These are phyloP conservation scores for Leuciscus idus DNA, from an alignment of 2,113 vertebrate genomes.

Conservation along the genomic window DNA sequence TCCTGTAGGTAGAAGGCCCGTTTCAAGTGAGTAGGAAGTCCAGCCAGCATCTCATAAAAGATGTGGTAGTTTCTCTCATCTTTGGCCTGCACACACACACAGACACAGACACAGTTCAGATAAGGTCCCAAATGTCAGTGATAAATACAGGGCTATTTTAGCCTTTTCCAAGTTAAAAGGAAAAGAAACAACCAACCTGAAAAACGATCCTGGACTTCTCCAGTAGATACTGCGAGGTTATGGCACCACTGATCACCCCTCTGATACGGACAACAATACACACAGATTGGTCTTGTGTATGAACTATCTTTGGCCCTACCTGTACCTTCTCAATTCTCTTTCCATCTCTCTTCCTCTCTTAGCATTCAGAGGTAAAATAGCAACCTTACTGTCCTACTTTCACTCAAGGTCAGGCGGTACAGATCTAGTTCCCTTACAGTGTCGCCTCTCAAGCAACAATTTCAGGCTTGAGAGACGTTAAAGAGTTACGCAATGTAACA, in stretches of 20 bases:
- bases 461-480: neutral
- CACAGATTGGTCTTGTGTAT: conserved; percentile 11
- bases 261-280: conserved; percentile 66
- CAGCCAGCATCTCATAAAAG: conserved; percentile 96
- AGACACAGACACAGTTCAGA: conserved; percentile 2
- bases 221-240: conserved; percentile 98
- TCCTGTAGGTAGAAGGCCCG: conserved; percentile 88
- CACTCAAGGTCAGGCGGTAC: conserved; percentile 32
- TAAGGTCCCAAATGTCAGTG: neutral
- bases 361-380: conserved; percentile 65
- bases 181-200: conserved; percentile 79
- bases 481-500: neutral
- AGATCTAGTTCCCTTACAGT: conserved; percentile 16
- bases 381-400: conserved; percentile 46
- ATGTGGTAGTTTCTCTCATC: conserved; percentile 96
- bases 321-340: neutral
- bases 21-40: conserved; percentile 85
- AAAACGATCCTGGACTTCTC: conserved; percentile 98
- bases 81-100: conserved; percentile 84
- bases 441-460: neutral
- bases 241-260: conserved; percentile 95
- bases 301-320: conserved; percentile 1
- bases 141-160: neutral
- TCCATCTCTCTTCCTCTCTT: conserved; percentile 27
- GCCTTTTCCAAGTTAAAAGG: neutral